A percentile compares a stretch with the other conserved stretches of the same genome.
phyloP scores from a whole-genome alignment of 2,113 vertebrate species.

The Lophochroa leadbeateri region DNA sequence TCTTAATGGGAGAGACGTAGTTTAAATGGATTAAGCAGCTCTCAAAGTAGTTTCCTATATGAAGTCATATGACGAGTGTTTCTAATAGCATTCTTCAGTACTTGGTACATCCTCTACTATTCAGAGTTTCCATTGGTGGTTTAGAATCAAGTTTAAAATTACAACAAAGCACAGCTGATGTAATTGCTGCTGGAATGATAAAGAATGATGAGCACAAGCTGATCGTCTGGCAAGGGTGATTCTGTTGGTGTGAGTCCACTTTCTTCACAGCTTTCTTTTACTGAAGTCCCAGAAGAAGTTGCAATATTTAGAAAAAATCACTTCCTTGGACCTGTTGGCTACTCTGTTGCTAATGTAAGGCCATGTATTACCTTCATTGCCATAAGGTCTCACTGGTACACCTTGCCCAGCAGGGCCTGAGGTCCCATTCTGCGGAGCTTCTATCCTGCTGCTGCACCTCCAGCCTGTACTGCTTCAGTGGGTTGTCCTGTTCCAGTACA shows the following conservation, averaged over 20 bases:
- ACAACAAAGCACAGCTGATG: not conserved
- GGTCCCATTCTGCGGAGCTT: not conserved
- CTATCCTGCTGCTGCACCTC: not conserved
- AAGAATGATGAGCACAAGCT: not conserved
- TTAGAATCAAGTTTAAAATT: slow-evolving; percentile 17
- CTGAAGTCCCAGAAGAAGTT: not conserved
- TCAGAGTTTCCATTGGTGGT: not conserved
- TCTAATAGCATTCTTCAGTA: not conserved
- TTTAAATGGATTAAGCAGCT: slow-evolving; percentile 5
- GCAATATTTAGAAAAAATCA: not conserved
- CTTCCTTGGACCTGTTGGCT: not conserved
- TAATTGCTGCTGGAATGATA: not conserved
- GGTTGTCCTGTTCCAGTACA: not conserved
- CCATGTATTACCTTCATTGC: not conserved
- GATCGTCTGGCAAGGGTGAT: not conserved
- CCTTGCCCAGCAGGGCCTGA: not conserved
- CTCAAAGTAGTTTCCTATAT: not conserved
- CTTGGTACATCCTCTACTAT: not conserved
- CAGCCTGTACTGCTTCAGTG: accelerated
- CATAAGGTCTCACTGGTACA: not conserved
- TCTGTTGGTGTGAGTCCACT: not conserved
- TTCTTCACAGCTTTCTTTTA: not conserved
- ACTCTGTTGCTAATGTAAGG: not conserved
- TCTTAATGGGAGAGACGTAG: not conserved
- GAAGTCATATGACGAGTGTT: slow-evolving; percentile 18